Base-by-base conservation (phyloP, 2,797 vertebrate species). In the Coilia nasus region DNA sequence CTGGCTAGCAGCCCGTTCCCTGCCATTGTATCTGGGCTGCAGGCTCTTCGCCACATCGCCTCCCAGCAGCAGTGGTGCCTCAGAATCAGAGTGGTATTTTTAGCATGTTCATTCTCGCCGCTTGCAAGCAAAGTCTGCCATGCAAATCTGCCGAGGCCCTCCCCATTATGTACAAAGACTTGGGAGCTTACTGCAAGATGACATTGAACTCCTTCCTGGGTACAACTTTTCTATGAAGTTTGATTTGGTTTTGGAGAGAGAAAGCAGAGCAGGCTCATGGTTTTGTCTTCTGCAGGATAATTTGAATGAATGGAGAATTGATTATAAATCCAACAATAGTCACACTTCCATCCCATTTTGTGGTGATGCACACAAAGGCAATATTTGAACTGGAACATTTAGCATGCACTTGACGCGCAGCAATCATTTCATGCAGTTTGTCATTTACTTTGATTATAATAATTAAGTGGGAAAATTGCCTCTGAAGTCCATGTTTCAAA, bases 131-230 rank as follows among this genome's bases (percentile, higher is more conserved):
- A 23, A 59, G 56, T 83, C 71, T 50, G 57, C 80, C 71, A 67
- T 82, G 83, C 19, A 82, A 67, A 81, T 83, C 82, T 59, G 56
- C 81, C 44, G 59, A 83, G 28, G 60, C 82, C 46, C 60, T 56
- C 67, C 60, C 59, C 85, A 82, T 85, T 83, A 85, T 83, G 15
- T 82, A 35, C 67, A 75, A 75, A 23, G 59, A 81, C 71, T 84
- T 86, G 50, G 47, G 80, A 85, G 82, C 71, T 83, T 83, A 46
- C 78, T 62, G 60, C 31, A 82, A 31, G 44, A 85, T 85, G 25
- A 57, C 54, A 75, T 75, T 75, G 67, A 75, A 75, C 67, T 71
- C 64, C 64, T 75, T 35, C 28, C 67, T 41, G 15, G 31, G 59
- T 41, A 81, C 31, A 44, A 59, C 46, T 75, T 54, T 47, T 50